phyloP scores from a whole-genome alignment of 2,888 invertebrate genomes.

The Muscina levida region DNA sequence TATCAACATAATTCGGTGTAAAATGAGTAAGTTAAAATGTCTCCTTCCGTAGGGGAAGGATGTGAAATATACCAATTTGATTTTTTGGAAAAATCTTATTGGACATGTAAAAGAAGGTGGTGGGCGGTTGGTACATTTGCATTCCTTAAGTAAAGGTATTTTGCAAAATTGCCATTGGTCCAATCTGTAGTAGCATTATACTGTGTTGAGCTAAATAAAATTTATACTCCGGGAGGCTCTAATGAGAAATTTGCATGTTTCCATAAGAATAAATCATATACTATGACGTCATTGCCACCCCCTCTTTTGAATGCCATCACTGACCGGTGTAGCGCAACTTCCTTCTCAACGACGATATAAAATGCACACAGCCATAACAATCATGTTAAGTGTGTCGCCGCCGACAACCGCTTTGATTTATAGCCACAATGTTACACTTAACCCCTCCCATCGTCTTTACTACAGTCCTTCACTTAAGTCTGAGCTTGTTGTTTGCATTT shows the following conservation, averaged over 20 bases:
- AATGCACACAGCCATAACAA: conserved; percentile 39
- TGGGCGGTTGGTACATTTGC: background rate
- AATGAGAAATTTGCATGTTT: conserved; percentile 7
- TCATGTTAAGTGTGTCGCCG: conserved; percentile 30
- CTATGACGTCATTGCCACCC: conserved; percentile 49
- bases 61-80: conserved; percentile 3
- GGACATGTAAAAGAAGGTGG: background rate
- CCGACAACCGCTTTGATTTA: conserved; percentile 23
- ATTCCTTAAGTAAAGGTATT: background rate
- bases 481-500: conserved; percentile 37
- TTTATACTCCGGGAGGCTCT: background rate
- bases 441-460: background rate
- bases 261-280: background rate
- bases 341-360: conserved; percentile 15
- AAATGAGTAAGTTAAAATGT: conserved; percentile 56
- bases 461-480: background rate
- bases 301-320: background rate
- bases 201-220: too few relatives aligned
- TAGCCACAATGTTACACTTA: background rate
- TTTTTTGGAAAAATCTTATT: background rate
- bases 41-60: background rate
- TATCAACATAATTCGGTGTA: background rate
- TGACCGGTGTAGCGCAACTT: conserved; percentile 7
- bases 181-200: too few relatives aligned
- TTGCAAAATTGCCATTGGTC: background rate